phyloP scores from a whole-genome alignment of 92 coral and sea anemone species.

The Virgularia gustaviana region DNA sequence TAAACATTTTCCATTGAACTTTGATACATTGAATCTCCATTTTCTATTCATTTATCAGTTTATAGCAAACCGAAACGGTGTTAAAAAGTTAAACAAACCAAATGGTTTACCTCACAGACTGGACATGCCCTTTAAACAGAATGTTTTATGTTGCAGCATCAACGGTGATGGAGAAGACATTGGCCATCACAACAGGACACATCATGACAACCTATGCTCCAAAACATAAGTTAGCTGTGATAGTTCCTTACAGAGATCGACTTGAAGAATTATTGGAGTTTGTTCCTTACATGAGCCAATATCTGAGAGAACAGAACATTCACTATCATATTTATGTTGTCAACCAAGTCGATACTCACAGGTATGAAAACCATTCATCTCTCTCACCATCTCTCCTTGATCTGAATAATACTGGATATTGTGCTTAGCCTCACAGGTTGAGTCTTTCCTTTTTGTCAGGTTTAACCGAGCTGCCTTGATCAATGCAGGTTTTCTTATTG shows the following conservation, averaged over 20 bases:
- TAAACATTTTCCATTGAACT: too few species aligned
- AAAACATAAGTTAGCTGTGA: conserved; percentile 85
- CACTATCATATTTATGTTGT: conserved; percentile 71
- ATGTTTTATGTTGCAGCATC: background rate
- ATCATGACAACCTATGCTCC: background rate
- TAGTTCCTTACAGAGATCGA: conserved; percentile 89
- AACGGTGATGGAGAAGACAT: background rate
- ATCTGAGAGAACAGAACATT: conserved; percentile 76
- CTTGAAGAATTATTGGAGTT: conserved; percentile 91
- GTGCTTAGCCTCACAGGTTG: background rate
- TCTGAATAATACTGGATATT: background rate
- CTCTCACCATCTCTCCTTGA: background rate
- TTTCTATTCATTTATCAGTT: too few species aligned
- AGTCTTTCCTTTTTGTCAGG: conserved; percentile 36
- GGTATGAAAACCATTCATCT: conserved; percentile 47
- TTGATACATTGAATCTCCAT: too few species aligned
- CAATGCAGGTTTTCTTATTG: conserved; percentile 80
- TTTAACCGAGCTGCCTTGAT: conserved; percentile 91
- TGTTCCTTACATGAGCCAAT: conserved; percentile 93
- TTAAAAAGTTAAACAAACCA: too few species aligned
- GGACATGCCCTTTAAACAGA: too few species aligned
- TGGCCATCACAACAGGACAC: background rate
- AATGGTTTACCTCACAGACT: too few species aligned
- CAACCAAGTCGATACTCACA: conserved; percentile 91
- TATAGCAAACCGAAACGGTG: too few species aligned